These are phyloP conservation scores for Volucella inflata DNA, from an alignment of 2,888 invertebrate genomes.

Conservation along the genomic window DNA sequence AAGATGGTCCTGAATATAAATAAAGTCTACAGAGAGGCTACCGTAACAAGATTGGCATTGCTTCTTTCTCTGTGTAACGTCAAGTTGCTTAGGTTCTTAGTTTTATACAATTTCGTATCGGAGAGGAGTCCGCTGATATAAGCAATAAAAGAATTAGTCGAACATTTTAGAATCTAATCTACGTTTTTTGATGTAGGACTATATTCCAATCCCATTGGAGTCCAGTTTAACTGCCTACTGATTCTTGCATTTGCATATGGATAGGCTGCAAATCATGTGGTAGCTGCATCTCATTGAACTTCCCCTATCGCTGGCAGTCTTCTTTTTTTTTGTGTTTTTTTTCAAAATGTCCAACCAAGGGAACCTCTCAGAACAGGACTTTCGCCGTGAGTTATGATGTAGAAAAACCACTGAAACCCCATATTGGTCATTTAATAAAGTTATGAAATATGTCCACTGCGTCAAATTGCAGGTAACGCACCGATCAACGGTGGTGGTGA, in stretches of 20 bases:
- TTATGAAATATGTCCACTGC: conserved; percentile 80
- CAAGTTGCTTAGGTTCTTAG: no score
- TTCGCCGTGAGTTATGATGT: conserved; percentile 74
- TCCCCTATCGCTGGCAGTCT: conserved; percentile 36
- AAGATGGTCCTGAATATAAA: no score
- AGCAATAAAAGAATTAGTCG: no score
- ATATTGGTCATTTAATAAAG: conserved; percentile 81
- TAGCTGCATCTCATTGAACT: conserved; percentile 71
- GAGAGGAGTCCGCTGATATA: no score
- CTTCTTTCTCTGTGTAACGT: no score
- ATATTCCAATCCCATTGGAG: background rate
- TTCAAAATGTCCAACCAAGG: conserved; percentile 63
- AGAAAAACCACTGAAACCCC: conserved; percentile 69
- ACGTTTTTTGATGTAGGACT: background rate
- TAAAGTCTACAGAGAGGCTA: no score
- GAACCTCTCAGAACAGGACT: conserved; percentile 68
- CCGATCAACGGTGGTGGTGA: conserved; percentile 27
- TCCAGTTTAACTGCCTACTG: background rate
- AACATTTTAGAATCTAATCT: no score
- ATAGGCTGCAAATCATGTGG: conserved; percentile 31
- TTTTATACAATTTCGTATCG: no score
- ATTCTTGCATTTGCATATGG: conserved; percentile 1
- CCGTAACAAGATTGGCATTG: no score
- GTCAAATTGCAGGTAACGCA: conserved; percentile 56
- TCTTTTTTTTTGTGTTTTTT: conserved; percentile 32